Conservation (phyloP, 2,888 invertebrate genomes). For the Cenopis cana region DNA sequence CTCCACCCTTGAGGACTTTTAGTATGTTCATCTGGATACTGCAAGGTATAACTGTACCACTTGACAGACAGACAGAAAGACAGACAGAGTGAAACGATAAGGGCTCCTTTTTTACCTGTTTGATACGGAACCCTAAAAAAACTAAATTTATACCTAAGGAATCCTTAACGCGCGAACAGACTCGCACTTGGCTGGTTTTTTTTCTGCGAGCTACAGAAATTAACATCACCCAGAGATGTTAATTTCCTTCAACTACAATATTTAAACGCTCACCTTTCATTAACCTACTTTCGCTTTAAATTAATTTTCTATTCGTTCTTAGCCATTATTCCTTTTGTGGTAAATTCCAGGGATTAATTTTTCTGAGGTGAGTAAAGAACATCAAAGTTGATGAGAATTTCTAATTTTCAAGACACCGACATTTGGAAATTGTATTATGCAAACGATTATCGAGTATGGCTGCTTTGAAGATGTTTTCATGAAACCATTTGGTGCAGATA, state of each 20-base stretch:
- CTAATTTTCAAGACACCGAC: conserved; percentile 35
- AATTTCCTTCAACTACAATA: conserved; percentile 32
- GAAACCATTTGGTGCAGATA: neutral
- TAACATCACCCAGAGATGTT: conserved; percentile 3
- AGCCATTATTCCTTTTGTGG: conserved; percentile 41
- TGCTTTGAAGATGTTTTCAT: conserved; percentile 21
- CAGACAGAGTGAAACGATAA: too few species aligned
- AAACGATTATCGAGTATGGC: conserved; percentile 34
- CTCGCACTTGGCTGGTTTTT: neutral
- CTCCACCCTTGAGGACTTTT: too few species aligned
- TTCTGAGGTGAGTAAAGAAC: conserved; percentile 41
- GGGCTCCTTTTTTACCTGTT: too few species aligned
- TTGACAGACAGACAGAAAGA: too few species aligned
- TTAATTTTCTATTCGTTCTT: conserved; percentile 36
- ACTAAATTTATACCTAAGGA: too few species aligned
- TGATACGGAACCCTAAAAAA: too few species aligned
- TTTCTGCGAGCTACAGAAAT: conserved; percentile 15
- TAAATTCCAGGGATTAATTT: conserved; percentile 39
- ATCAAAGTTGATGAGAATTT: conserved; percentile 42
- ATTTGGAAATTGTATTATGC: conserved; percentile 32
- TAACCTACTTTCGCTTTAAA: conserved; percentile 29
- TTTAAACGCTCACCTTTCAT: conserved; percentile 31
- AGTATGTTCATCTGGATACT: too few species aligned
- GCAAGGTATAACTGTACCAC: too few species aligned
- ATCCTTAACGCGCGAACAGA: too few species aligned